Conservation (phyloP, 2,888 invertebrate genomes). For the Dioctria linearis region DNA sequence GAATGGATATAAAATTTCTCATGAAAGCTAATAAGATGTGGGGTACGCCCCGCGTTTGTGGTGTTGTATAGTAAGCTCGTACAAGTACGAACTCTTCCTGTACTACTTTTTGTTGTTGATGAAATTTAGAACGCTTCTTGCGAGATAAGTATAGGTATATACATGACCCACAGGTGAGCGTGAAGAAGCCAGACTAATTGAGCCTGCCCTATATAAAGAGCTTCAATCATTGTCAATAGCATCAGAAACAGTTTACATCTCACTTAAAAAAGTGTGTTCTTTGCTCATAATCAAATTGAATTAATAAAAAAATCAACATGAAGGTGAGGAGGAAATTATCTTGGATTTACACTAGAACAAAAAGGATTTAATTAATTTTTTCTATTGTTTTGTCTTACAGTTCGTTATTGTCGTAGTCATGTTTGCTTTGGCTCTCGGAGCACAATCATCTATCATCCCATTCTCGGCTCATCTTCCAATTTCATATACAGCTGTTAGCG, state of each 20-base stretch:
- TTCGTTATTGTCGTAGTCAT: constrained; percentile 68
- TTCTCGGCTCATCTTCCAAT: constrained; percentile 61
- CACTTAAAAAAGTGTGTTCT: constrained; percentile 20
- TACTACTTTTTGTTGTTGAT: constrained; percentile 33
- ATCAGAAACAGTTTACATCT: constrained; percentile 47
- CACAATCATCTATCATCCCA: constrained; percentile 67
- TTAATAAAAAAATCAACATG: constrained; percentile 57
- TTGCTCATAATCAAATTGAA: constrained; percentile 12
- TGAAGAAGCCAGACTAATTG: not conserved
- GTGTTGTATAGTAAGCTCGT: not conserved
- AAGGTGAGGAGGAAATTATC: constrained; percentile 57
- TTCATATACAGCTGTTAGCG: constrained; percentile 65
- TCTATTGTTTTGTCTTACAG: constrained; percentile 59
- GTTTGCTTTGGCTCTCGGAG: constrained; percentile 68
- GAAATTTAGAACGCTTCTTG: constrained; percentile 19
- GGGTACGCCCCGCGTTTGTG: not conserved
- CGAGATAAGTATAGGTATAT: not conserved
- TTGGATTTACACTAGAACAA: not conserved
- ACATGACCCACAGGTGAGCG: not conserved
- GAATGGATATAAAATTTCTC: not conserved
- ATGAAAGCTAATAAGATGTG: not conserved
- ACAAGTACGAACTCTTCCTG: not conserved
- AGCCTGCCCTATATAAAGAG: constrained; percentile 41
- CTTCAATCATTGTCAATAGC: not conserved
- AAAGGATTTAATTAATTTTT: not conserved